Conservation (phyloP, 2,888 invertebrate species). For the Caenorhabditis sulstoni region DNA sequence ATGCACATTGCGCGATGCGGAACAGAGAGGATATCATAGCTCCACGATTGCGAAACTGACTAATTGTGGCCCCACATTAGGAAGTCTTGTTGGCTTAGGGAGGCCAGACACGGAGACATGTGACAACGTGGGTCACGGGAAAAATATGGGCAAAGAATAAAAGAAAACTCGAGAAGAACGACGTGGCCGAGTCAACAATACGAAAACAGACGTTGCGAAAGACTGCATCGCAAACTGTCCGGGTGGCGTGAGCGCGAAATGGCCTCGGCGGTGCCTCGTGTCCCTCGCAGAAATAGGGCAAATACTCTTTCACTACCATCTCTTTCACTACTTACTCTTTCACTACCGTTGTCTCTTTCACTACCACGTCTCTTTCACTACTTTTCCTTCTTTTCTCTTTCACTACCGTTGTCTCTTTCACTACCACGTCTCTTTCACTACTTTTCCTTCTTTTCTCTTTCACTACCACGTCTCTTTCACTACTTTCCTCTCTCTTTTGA, state of each 20-base stretch:
- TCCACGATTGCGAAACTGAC: slow-evolving; percentile 7
- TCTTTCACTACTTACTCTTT: no score
- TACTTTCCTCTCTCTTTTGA: no score
- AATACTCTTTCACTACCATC: no score
- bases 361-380: no score
- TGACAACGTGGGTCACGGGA: background rate
- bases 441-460: no score
- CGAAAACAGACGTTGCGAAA: slow-evolving; percentile 46
- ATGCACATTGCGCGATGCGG: slow-evolving; percentile 45
- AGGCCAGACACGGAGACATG: slow-evolving; percentile 2
- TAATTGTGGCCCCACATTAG: background rate
- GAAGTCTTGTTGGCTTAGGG: background rate
- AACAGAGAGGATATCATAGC: slow-evolving; percentile 40
- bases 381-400: no score
- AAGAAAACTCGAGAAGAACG: slow-evolving; percentile 9
- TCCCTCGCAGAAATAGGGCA: slow-evolving; percentile 41
- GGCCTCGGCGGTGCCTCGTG: slow-evolving; percentile 43
- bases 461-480: no score
- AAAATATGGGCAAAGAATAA: slow-evolving; percentile 20
- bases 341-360: no score
- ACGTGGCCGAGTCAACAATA: slow-evolving; percentile 34
- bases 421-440: no score
- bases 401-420: no score
- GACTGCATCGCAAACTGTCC: slow-evolving; percentile 34
- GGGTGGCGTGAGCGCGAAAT: slow-evolving; percentile 47